phyloP scores from a whole-genome alignment of 2,797 vertebrate species.

The Muraenolepis orangiensis region DNA sequence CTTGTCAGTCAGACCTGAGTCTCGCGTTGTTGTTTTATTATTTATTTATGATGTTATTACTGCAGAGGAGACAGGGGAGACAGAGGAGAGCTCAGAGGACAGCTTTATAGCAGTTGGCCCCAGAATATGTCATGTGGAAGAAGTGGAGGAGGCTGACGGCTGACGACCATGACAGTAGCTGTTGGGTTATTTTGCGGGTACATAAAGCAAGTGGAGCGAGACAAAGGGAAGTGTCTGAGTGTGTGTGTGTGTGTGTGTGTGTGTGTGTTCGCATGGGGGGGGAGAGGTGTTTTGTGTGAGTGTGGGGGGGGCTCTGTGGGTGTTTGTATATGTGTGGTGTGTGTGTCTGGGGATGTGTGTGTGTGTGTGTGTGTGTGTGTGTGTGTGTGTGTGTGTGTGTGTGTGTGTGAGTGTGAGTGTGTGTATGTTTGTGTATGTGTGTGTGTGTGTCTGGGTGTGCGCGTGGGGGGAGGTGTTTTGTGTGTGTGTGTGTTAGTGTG shows the following conservation, averaged over 20 bases:
- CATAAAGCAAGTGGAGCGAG: slow-evolving; percentile 27
- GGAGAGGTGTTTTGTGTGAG: background rate
- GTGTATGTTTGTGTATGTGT: background rate
- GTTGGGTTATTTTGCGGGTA: slow-evolving; percentile 31
- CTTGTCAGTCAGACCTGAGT: slow-evolving; percentile 57
- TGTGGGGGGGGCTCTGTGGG: background rate
- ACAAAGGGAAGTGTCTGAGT: slow-evolving; percentile 9
- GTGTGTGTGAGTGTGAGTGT: background rate
- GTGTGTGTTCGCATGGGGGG: background rate
- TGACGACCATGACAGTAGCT: slow-evolving; percentile 49
- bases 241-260: slow-evolving; percentile 3
- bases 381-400: background rate
- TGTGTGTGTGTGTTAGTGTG: background rate
- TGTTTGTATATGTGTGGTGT: background rate
- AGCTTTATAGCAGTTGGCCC: slow-evolving; percentile 37
- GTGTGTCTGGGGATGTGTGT: background rate
- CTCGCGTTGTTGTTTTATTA: slow-evolving; percentile 27
- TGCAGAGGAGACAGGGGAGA: slow-evolving; percentile 41
- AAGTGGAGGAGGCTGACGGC: slow-evolving; percentile 56
- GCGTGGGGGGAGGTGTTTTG: background rate
- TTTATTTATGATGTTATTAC: slow-evolving; percentile 27
- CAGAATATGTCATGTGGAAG: slow-evolving; percentile 59
- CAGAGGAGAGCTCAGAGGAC: slow-evolving; percentile 48
- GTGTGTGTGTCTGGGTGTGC: background rate
- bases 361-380: background rate